These are phyloP conservation scores for Eretmocerus hayati DNA, from an alignment of 2,888 invertebrate genomes.

Conservation along the genomic window DNA sequence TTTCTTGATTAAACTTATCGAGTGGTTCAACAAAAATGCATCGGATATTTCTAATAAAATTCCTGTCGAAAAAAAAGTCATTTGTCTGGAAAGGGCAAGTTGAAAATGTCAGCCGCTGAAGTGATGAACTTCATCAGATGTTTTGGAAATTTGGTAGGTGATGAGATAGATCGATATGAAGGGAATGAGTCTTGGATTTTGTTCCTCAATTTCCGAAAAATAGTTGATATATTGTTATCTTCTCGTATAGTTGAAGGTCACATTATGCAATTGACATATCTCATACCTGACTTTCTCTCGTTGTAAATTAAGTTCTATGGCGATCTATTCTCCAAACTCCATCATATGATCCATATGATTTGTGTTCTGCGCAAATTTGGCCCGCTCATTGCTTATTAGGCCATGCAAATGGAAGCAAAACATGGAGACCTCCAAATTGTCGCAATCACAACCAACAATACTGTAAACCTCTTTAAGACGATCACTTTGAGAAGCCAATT, in stretches of 20 bases:
- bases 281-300: constrained; percentile 13
- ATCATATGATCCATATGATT: constrained; percentile 22
- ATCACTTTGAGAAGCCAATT: background rate
- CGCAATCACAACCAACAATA: background rate
- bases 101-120: constrained; percentile 14
- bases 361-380: constrained; percentile 15
- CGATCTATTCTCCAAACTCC: constrained; percentile 22
- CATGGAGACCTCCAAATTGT: background rate
- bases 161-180: constrained; percentile 8
- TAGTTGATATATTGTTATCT: constrained; percentile 8
- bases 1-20: constrained; percentile 8
- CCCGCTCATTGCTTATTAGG: constrained; percentile 20
- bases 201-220: background rate
- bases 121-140: constrained; percentile 5
- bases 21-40: constrained; percentile 2
- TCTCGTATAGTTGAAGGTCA: constrained; percentile 12
- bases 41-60: constrained; percentile 4
- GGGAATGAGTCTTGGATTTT: background rate
- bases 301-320: constrained; percentile 15
- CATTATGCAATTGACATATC: constrained; percentile 4
- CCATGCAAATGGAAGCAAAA: constrained; percentile 24
- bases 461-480: background rate
- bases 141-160: constrained; percentile 7
- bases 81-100: constrained; percentile 3
- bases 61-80: constrained; percentile 7